These are phyloP conservation scores for Drosophila nigritarsus DNA, from an alignment of 2,888 invertebrate genomes.

Conservation along the genomic window DNA sequence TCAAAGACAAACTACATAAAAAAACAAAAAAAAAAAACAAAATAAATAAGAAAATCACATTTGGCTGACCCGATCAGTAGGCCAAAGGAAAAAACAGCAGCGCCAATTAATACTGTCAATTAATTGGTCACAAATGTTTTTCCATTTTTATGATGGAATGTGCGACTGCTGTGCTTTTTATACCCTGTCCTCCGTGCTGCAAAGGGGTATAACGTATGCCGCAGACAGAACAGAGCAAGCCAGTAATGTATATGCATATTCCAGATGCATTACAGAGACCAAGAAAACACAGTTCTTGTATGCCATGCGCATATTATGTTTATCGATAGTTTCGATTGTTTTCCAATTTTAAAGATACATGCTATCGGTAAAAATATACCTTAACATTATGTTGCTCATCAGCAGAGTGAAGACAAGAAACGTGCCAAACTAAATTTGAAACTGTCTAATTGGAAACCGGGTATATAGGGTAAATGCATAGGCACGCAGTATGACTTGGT, in stretches of 20 bases:
- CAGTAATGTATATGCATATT: background rate
- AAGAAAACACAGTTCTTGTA: background rate
- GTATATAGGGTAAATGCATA: background rate
- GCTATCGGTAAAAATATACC: background rate
- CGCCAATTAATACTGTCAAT: conserved; percentile 8
- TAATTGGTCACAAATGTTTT: conserved; percentile 19
- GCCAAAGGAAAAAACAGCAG: conserved; percentile 3
- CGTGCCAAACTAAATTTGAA: background rate
- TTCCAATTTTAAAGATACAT: background rate
- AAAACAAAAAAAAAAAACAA: background rate
- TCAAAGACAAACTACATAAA: background rate
- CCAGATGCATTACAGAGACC: background rate
- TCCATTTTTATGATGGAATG: conserved; percentile 3
- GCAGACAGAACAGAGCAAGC: background rate
- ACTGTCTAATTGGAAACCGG: background rate
- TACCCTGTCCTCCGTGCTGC: background rate
- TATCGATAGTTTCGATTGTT: background rate
- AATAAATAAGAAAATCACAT: background rate
- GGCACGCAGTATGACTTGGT: background rate
- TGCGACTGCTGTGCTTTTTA: background rate
- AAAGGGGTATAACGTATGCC: background rate
- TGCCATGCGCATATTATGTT: background rate
- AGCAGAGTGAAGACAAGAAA: background rate
- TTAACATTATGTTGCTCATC: background rate
- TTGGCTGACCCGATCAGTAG: conserved; percentile 27